Evolutionary conservation across 2,113 vertebrate species (phyloP), one percentile per base, ranked within the genome.

Genomic region (Rhombomys opimus): DNA sequence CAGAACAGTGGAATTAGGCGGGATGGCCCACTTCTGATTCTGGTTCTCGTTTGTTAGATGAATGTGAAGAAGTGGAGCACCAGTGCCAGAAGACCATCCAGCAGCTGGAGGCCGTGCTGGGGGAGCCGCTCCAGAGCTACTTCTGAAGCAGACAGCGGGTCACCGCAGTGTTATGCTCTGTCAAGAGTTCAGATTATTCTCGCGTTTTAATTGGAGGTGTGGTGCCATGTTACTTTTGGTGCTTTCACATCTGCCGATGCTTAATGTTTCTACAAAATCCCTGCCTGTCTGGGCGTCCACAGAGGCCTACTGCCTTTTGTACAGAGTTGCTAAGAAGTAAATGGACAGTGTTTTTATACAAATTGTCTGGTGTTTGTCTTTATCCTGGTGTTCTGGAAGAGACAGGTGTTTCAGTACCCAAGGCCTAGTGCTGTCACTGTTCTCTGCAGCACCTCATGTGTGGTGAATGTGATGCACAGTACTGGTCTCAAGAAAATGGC

Each of bases 71-170:
- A 98, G 99, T 99, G 95, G 99, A 99, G 96, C 99, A 98, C 72
- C 99, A 99, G 95, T 99, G 99, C 75, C 99, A 99, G 97, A 99
- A 99, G 96, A 99, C 99, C 1, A 98, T 99, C 92, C 99, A 99
- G 89, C 99, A 99, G 87, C 98, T 99, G 98, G 99, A 99, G 98
- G 98, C 98, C 22, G 98, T 99, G 81, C 97, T 99, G 96, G 99
- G 99, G 96, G 99, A 99, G 96, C 98, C 99, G 0, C 99, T 99
- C 50, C 99, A 99, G 98, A 99, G 98, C 98, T 99, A 99, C 98
- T 99, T 99, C 97, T 99, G 20, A 94, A 9, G 63, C 52, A 3
- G 73, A 1, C 5, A 7, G 4, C 3, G 4, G 27, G 5, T 10
- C 65, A 7, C 5, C 20, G 57, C 12, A 8, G 5, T 17, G 20